Conservation (phyloP, 2,797 vertebrate genomes). For the Chiroxiphia lanceolata region DNA sequence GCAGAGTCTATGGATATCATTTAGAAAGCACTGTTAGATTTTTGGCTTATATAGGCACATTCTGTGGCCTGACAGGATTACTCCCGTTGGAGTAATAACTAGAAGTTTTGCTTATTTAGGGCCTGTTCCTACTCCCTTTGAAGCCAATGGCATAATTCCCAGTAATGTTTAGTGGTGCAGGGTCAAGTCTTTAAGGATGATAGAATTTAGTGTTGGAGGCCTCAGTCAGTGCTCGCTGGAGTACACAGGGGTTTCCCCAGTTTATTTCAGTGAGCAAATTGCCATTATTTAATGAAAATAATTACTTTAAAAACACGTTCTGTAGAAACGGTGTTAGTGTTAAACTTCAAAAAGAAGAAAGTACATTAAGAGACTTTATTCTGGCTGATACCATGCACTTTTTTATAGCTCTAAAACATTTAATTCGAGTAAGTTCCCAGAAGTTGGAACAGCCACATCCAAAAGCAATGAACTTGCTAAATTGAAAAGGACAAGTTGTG, state of each 20-base stretch:
- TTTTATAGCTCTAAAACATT: neutral
- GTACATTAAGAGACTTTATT: neutral
- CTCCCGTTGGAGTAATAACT: constrained; percentile 49
- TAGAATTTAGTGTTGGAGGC: constrained; percentile 20
- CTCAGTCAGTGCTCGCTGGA: neutral
- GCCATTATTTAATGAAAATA: neutral
- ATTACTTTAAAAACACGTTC: neutral
- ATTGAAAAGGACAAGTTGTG: neutral
- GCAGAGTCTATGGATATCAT: neutral
- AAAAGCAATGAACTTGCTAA: constrained; percentile 24
- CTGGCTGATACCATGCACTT: neutral
- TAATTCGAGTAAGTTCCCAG: neutral
- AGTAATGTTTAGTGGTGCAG: constrained; percentile 49
- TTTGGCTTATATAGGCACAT: constrained; percentile 38
- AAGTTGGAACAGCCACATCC: neutral
- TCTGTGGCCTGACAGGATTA: constrained; percentile 59
- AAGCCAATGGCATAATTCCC: constrained; percentile 63
- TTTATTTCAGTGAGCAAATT: constrained; percentile 7
- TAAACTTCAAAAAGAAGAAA: neutral
- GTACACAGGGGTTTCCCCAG: constrained; percentile 22
- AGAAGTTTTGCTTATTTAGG: constrained; percentile 58
- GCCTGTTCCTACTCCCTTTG: constrained; percentile 59
- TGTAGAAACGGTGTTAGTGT: neutral
- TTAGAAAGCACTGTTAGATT: constrained; percentile 21
- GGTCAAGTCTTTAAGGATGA: constrained; percentile 54